Percentiles rank a stretch among this genome's conserved stretches.
Conservation (phyloP, 64 coral and sea anemone genomes). For the Catalaphyllia jardinei region DNA sequence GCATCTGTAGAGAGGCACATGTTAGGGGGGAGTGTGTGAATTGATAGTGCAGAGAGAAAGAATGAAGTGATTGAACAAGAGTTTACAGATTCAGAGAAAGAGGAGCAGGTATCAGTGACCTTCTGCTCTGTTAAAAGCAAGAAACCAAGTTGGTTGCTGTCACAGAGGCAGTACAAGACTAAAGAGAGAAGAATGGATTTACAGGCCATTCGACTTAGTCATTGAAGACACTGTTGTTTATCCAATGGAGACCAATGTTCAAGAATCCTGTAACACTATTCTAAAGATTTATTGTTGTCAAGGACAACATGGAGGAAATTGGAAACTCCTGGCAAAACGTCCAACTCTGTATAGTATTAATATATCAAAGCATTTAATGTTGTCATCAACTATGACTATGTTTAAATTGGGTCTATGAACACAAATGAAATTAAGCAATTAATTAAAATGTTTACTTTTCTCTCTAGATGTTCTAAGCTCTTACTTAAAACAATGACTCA, state of each 20-base stretch:
- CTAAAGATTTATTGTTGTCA: neutral
- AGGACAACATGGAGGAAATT: slow-evolving; percentile 9
- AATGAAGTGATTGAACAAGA: neutral
- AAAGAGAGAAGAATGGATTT: neutral
- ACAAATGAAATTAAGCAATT: neutral
- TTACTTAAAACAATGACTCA: neutral
- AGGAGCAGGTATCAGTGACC: neutral
- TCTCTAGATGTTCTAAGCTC: slow-evolving; percentile 15
- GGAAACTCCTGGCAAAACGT: neutral
- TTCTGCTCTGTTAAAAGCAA: slow-evolving; percentile 1
- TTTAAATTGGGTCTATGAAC: neutral
- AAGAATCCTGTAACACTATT: slow-evolving; percentile 4
- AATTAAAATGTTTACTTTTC: neutral
- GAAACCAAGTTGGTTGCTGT: neutral
- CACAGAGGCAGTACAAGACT: neutral
- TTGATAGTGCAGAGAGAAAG: slow-evolving; percentile 11
- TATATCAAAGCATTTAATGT: slow-evolving; percentile 15
- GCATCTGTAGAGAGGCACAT: neutral
- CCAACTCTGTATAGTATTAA: slow-evolving; percentile 7
- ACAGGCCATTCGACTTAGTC: neutral
- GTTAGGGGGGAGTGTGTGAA: neutral
- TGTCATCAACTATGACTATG: neutral
- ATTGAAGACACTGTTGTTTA: neutral
- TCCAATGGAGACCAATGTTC: neutral
- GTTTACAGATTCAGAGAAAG: neutral